Evolutionary conservation across 2,113 vertebrate genomes (phyloP), one percentile per base, ranked within the genome.

Genomic region (Mionectes macconnelli): DNA sequence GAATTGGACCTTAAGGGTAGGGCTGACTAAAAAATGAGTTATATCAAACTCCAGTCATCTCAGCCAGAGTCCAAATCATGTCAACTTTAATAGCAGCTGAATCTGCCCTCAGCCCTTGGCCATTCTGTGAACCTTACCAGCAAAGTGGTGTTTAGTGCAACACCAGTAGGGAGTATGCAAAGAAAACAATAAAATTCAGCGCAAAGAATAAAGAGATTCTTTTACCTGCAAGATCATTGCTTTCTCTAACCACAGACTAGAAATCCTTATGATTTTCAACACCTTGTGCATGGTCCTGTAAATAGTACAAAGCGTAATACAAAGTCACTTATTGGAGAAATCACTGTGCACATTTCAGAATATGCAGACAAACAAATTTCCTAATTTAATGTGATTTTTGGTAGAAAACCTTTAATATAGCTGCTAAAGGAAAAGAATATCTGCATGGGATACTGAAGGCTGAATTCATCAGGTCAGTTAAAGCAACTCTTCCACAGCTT

Each of bases 401-500:
- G 60, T 60, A 86, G 28, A 63, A 95, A 84, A 18, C 5, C 20
- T 84, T 93, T 80, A 90, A 35, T 59, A 70, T 13, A 56, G 12
- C 24, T 81, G 42, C 15, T 90, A 50, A 94, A 93, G 21, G 63
- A 74, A 77, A 93, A 75, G 11, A 80, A 47, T 93, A 77, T 28
- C 35, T 74, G 12, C 35, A 81, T 70, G 35, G 31, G n/a, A 39
- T 81, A 50, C 52, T 74, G 72, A 87, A 88, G 31, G 11, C 47
- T 86, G 82, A 90, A 95, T 93, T 70, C 50, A 80, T 93, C 92
- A 90, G n/a, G 55, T 88, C 82, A 91, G 39, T 88, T 93, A 80
- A 92, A 88, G 52, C 23, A 83, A 33, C 35, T 69, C 39, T 7
- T 45, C 44, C 20, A 39, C 8, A 50, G 14, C 21, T 83, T 35